These are phyloP conservation scores for Polymixis lichenea DNA, from an alignment of 2,888 invertebrate genomes.

Conservation along the genomic window DNA sequence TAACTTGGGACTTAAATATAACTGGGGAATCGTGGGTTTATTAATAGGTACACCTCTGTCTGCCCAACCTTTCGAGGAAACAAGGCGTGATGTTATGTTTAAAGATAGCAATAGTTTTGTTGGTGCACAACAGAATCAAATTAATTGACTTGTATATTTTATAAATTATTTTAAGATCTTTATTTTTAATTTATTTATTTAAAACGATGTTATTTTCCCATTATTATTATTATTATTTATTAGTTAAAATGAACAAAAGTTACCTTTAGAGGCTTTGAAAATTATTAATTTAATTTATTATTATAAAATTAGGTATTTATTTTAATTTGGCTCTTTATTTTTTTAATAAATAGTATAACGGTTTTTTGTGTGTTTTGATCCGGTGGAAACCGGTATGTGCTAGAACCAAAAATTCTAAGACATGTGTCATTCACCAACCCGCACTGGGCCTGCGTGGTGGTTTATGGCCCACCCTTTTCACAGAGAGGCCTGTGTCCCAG, in stretches of 20 bases:
- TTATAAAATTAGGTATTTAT: constrained; percentile 17
- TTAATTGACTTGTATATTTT: constrained; percentile 18
- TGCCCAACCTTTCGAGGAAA: neutral
- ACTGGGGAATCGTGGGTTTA: no score
- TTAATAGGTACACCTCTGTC: no score
- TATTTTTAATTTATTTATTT: no score
- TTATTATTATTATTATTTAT: constrained; percentile 25
- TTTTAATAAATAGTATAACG: neutral
- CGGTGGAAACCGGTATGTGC: neutral
- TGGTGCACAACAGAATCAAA: neutral
- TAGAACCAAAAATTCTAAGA: neutral
- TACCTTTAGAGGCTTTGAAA: constrained; percentile 61
- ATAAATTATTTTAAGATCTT: neutral
- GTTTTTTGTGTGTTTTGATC: constrained; percentile 10
- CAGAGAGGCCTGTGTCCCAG: neutral
- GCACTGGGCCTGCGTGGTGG: neutral
- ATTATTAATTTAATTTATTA: constrained; percentile 26
- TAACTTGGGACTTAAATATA: no score
- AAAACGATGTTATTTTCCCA: neutral
- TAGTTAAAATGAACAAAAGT: constrained; percentile 44
- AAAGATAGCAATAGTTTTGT: neutral
- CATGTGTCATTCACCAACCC: neutral
- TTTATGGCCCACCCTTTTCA: neutral
- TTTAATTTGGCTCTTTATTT: constrained; percentile 22
- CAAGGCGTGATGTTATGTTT: neutral